A percentile compares a stretch with the other conserved stretches of the same genome.
These are phyloP conservation scores for Aleiodes sp. DNA, from an alignment of 1,140 invertebrate genomes.

Conservation along the genomic window DNA sequence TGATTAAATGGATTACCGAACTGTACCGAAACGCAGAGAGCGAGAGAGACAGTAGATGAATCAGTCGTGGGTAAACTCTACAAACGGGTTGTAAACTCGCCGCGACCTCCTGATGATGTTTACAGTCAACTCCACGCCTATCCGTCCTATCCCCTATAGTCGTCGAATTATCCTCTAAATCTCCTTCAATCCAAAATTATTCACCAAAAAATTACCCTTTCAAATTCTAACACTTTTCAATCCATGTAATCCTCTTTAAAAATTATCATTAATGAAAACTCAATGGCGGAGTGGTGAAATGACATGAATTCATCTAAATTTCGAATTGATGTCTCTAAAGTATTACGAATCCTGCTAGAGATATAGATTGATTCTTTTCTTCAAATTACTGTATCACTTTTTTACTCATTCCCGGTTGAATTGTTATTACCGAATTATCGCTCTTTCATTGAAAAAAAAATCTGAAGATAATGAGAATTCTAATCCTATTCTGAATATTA, in stretches of 20 bases:
- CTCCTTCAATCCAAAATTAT: not conserved
- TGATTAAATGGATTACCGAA: slow-evolving; percentile 5
- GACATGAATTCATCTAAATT: too few relatives aligned
- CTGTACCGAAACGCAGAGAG: not conserved
- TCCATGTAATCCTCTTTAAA: not conserved
- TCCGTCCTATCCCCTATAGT: not conserved
- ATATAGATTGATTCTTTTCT: too few relatives aligned
- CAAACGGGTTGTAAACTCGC: slow-evolving; percentile 7
- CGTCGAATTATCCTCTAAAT: not conserved
- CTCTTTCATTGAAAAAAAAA: too few relatives aligned
- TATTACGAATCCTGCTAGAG: too few relatives aligned
- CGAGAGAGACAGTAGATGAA: not conserved
- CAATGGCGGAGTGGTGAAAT: too few relatives aligned
- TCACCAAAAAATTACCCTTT: not conserved
- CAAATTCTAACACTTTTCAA: too few relatives aligned
- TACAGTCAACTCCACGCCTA: slow-evolving; percentile 9
- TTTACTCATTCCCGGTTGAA: too few relatives aligned
- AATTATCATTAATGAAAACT: not conserved
- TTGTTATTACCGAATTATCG: too few relatives aligned
- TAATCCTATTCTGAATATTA: not conserved
- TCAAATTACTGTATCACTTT: too few relatives aligned
- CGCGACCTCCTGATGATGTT: slow-evolving; percentile 9
- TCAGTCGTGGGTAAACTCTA: slow-evolving; percentile 9
- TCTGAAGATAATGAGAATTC: too few relatives aligned
- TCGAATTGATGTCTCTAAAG: too few relatives aligned